Percentiles rank a stretch among this genome's conserved stretches.
Conservation (phyloP, 2,113 vertebrate species). For the Tapirus terrestris region DNA sequence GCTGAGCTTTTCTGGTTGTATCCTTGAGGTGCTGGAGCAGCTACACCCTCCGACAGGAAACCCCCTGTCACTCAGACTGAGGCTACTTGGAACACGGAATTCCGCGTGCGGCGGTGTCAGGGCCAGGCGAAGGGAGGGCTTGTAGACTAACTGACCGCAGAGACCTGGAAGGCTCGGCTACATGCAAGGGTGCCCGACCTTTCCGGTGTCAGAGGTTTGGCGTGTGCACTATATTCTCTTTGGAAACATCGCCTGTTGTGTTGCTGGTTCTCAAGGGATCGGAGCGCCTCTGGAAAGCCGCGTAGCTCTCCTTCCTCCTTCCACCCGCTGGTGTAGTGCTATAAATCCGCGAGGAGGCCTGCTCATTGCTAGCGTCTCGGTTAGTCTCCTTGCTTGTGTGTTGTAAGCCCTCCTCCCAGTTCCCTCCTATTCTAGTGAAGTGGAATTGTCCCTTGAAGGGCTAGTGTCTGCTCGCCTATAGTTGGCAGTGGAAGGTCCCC, state of each 20-base stretch:
- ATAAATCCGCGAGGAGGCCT: neutral
- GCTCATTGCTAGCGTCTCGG: neutral
- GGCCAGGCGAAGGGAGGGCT: neutral
- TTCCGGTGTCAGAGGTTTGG: neutral
- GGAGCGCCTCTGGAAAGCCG: neutral
- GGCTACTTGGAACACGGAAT: neutral
- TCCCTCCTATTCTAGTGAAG: neutral
- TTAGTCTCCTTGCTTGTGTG: neutral
- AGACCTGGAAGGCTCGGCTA: neutral
- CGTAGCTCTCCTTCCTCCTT: neutral
- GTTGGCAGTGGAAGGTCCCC: neutral
- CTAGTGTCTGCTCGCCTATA: neutral
- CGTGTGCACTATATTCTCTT: neutral
- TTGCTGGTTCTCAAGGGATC: neutral
- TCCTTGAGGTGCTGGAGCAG: neutral
- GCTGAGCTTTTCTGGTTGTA: neutral
- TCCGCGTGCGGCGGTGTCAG: neutral
- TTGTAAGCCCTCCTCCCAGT: neutral
- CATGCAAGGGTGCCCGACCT: neutral
- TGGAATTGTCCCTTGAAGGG: neutral
- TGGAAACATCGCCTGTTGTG: neutral
- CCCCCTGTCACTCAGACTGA: neutral
- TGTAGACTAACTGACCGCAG: neutral
- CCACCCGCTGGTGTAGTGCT: neutral
- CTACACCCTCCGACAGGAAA: neutral